Evolutionary conservation across 2,888 invertebrate genomes (phyloP), one percentile per base, ranked within the genome.

Genomic region (Adelognathus sp.): DNA sequence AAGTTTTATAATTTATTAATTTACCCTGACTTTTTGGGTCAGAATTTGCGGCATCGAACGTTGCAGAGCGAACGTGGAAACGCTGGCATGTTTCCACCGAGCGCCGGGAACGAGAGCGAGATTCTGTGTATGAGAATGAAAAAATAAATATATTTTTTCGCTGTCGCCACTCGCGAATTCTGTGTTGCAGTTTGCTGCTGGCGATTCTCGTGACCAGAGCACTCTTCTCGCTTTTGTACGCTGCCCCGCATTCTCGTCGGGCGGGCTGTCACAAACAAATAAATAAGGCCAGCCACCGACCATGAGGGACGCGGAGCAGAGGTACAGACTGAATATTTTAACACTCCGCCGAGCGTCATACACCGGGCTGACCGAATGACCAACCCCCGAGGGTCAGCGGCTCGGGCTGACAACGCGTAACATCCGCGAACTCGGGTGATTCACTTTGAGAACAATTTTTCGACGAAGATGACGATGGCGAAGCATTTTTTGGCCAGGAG

Each of bases 21-120:
- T 90, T 89, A 88, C 85, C 86, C 85, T 86, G 85, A 84, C 86
- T 90, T 90, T 90, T 90, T 89, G 86, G 89, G 89, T 89, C 90
- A 89, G 83, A 81, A n/a, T n/a, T n/a, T n/a, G n/a, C n/a, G 36
- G 73, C 29, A 14, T 27, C 21, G 21, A 27, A 33, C 39, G 41
- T 52, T n/a, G n/a, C n/a, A 46, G n/a, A 44, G 52, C n/a, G 18
- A 46, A 66, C 56, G 54, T n/a, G 56, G 46, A 39, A 41, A 50
- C 58, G 73, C 67, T 73, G 77, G 77, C 72, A 73, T 63, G 41
- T 67, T 73, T 72, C 75, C 75, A 29, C 24, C 1, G 56, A 16
- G 41, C 71, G 44, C 33, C 39, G 41, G 54, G 41, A 36, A 70
- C 33, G 27, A 61, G 7, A 14, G 36, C 24, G 29, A 44, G 58